These are phyloP conservation scores for Plumapathes pennacea DNA, from an alignment of 92 coral and sea anemone species.

Conservation along the genomic window DNA sequence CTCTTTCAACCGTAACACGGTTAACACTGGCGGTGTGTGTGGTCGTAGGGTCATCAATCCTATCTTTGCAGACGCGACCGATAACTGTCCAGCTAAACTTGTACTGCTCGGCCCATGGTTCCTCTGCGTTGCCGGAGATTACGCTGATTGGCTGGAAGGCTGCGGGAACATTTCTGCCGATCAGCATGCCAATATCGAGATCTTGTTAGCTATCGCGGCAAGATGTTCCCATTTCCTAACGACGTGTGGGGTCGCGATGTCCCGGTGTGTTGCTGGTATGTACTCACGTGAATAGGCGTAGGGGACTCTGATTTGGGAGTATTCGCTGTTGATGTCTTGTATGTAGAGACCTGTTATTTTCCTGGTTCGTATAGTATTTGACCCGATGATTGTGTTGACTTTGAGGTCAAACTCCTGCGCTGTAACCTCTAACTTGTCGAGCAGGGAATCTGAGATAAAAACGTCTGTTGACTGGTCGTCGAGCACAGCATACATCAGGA, in stretches of 20 bases:
- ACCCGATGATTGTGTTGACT: constrained; percentile 56
- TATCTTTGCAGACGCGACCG: constrained; percentile 30
- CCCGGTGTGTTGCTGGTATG: constrained; percentile 31
- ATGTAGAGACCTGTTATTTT: constrained; percentile 26
- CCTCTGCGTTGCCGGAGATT: constrained; percentile 26
- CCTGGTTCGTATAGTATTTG: constrained; percentile 27
- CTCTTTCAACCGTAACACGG: constrained; percentile 37
- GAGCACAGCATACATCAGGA: no score
- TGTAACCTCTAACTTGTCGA: constrained; percentile 14
- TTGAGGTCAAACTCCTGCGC: constrained; percentile 36
- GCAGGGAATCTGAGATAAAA: constrained; percentile 30
- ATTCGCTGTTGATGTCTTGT: constrained; percentile 26
- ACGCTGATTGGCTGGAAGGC: constrained; percentile 35
- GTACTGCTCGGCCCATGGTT: constrained; percentile 55
- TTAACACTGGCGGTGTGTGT: constrained; percentile 18
- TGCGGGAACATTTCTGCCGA: constrained; percentile 36
- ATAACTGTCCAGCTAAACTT: constrained; percentile 57
- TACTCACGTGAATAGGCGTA: constrained; percentile 33
- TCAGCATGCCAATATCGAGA: constrained; percentile 15
- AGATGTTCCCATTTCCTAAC: constrained; percentile 50
- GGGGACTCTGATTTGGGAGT: constrained; percentile 15
- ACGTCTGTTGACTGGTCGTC: constrained; percentile 58
- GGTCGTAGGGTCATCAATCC: background rate
- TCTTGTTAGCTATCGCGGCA: constrained; percentile 14
- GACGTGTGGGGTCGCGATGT: constrained; percentile 28